These are phyloP conservation scores for Lophius americanus DNA, from an alignment of 2,797 vertebrate species.

Conservation along the genomic window DNA sequence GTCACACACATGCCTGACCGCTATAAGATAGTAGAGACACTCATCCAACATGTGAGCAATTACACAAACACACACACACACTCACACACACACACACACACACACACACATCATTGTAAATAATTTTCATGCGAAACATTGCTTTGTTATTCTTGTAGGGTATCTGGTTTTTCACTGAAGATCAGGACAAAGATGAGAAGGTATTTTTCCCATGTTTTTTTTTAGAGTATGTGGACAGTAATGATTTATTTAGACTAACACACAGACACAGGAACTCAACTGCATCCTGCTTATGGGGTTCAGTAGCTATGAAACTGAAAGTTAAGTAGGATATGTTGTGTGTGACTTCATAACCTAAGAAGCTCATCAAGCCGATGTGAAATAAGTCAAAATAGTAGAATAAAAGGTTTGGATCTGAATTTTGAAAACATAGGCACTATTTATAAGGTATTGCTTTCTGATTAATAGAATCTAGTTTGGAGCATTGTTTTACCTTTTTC, in stretches of 20 bases:
- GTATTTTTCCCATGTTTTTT: slow-evolving; percentile 65
- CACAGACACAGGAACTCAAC: background rate
- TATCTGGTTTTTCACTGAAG: slow-evolving; percentile 94
- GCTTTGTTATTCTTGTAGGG: slow-evolving; percentile 76
- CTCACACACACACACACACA: background rate
- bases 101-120: background rate
- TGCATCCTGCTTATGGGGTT: background rate
- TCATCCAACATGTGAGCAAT: slow-evolving; percentile 93
- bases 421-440: background rate
- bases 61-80: background rate
- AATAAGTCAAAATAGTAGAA: background rate
- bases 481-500: background rate
- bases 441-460: background rate
- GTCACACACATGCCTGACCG: slow-evolving; percentile 99
- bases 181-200: slow-evolving; percentile 93
- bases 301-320: background rate
- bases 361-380: background rate
- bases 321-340: background rate
- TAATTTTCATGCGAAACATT: slow-evolving; percentile 2
- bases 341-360: slow-evolving; percentile 2
- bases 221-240: background rate
- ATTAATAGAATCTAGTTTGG: background rate
- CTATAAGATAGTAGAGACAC: slow-evolving; percentile 97
- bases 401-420: background rate
- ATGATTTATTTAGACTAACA: background rate